phyloP scores from a whole-genome alignment of 2,888 invertebrate genomes.

The Tubulanus polymorphus region DNA sequence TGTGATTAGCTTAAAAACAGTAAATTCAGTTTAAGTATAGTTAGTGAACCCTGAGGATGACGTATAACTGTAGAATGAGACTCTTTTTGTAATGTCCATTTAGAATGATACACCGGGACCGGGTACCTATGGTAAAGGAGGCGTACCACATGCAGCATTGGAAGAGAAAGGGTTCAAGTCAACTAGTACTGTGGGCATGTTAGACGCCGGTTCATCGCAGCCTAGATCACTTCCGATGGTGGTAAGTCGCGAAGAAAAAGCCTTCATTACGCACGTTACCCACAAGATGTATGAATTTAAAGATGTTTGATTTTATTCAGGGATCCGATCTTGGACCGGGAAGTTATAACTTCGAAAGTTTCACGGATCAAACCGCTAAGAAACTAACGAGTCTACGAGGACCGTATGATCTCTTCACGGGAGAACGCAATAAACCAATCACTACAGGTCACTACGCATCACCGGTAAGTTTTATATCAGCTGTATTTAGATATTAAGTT shows the following conservation, averaged over 20 bases:
- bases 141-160: constrained; percentile 41
- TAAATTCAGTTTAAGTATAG: too few relatives aligned
- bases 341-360: constrained; percentile 43
- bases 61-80: too few relatives aligned
- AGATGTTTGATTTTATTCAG: constrained; percentile 20
- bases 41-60: too few relatives aligned
- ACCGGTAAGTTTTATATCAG: constrained; percentile 33
- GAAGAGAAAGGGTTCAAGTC: constrained; percentile 40
- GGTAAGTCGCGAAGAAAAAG: constrained; percentile 21
- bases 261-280: constrained; percentile 3
- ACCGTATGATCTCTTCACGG: constrained; percentile 51
- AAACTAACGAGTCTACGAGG: constrained; percentile 45
- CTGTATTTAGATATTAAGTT: not conserved
- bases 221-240: constrained; percentile 36
- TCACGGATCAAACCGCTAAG: constrained; percentile 36
- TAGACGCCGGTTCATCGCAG: constrained; percentile 41
- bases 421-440: constrained; percentile 48
- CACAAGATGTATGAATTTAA: constrained; percentile 6
- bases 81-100: too few relatives aligned
- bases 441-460: constrained; percentile 47
- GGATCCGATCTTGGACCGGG: constrained; percentile 48
- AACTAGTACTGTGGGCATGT: constrained; percentile 41
- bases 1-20: too few relatives aligned
- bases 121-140: constrained; percentile 50
- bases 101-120: constrained; percentile 43